Evolutionary conservation across 2,797 vertebrate genomes (phyloP), one percentile per base, ranked within the genome.

Genomic region (Rhynchotus rufescens): DNA sequence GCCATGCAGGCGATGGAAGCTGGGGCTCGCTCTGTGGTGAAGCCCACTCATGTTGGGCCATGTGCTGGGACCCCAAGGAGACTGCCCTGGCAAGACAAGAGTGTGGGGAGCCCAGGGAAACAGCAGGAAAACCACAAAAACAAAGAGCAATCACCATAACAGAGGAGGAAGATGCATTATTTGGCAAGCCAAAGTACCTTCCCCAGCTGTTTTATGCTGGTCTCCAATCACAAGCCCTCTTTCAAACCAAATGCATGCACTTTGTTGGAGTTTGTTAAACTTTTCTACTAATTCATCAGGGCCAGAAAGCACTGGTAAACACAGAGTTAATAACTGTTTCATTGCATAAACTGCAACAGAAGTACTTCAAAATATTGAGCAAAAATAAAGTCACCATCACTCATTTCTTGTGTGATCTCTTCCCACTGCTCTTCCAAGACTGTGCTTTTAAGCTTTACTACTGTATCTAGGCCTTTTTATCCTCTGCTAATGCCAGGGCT

Each of bases 401-500:
- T 38, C 90, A 94, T 89, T 91, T 77, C 68, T 83, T 38, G 7
- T 8, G 6, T 23, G 54, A 20, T 77, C 6, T 75, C 57, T 73
- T 68, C 71, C 57, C 75, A 57, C 78, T 5, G 14, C 6, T 52
- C 32, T 78, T 84, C 42, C 57, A 73, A 59, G 67, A 51, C 59
- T 11, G 25, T 34, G 75, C 44, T n/a, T 93, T 77, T 88, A 26
- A 51, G 45, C 80, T 85, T 90, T 84, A 30, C 81, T 76, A 10
- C 44, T 77, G 76, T 67, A 51, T 80, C 64, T 65, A 59, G 87
- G 59, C 36, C 22, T 69, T 75, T 79, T 88, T 93, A 95, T 95
- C 87, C 83, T 79, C 89, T 80, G 62, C 68, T 96, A 90, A 89
- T 82, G 23, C 82, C 80, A 80, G 45, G 81, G 80, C 86, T 95